These are phyloP conservation scores for Drosophila parabipectinata DNA, from an alignment of 1,140 invertebrate genomes.

Conservation along the genomic window DNA sequence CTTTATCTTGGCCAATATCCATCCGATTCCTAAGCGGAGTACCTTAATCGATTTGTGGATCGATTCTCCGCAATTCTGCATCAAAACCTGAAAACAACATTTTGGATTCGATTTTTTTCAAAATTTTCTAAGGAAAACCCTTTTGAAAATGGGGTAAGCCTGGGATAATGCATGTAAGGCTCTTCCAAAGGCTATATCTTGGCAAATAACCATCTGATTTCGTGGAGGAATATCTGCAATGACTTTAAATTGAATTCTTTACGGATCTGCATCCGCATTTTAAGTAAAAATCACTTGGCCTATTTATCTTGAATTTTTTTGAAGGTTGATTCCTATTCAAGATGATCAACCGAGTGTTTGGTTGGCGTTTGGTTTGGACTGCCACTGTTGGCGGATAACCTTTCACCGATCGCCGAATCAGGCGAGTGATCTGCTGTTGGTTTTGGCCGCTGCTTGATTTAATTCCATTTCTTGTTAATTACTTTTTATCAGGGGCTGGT, in stretches of 20 bases:
- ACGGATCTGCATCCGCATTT: background rate
- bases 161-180: too few relatives aligned
- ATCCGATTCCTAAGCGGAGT: background rate
- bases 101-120: too few relatives aligned
- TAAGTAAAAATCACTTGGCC: background rate
- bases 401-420: constrained; percentile 49
- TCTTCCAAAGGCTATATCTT: too few relatives aligned
- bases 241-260: background rate
- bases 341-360: background rate
- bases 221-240: too few relatives aligned
- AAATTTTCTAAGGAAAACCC: too few relatives aligned
- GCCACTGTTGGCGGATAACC: constrained; percentile 31
- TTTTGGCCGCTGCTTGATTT: constrained; percentile 41
- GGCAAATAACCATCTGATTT: too few relatives aligned
- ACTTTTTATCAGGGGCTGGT: constrained; percentile 58
- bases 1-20: background rate
- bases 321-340: background rate
- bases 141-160: too few relatives aligned
- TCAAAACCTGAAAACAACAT: too few relatives aligned
- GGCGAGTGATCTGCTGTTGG: constrained; percentile 33
- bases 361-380: background rate
- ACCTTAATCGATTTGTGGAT: background rate
- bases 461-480: constrained; percentile 70
- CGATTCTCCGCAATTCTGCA: too few relatives aligned
- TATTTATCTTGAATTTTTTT: background rate